Conservation (phyloP, 1,140 invertebrate genomes). For the Musca domestica region DNA sequence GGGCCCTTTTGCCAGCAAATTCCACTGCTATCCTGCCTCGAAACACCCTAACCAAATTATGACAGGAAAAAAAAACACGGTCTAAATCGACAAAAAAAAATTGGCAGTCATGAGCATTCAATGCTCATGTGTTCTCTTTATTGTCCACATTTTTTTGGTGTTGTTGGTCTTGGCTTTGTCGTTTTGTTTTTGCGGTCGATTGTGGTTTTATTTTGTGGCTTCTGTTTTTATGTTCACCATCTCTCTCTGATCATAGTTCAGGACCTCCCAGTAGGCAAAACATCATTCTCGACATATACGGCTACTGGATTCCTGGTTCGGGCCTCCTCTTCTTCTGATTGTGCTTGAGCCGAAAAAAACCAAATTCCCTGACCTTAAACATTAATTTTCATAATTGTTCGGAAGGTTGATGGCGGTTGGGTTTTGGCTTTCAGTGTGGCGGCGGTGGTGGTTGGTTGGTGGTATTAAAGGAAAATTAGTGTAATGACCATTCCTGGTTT, state of each 20-base stretch:
- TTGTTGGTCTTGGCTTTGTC: no score
- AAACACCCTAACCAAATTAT: no score
- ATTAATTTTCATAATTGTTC: slow-evolving; percentile 18
- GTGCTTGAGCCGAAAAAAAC: not conserved
- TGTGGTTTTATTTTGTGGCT: not conserved
- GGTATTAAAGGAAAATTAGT: slow-evolving; percentile 7
- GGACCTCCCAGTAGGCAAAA: slow-evolving; percentile 11
- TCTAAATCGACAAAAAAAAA: no score
- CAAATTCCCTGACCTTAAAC: slow-evolving; percentile 20
- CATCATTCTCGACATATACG: no score
- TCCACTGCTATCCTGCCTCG: no score
- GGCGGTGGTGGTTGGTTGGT: not conserved
- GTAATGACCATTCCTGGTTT: not conserved
- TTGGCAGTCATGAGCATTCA: no score
- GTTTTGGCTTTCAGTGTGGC: no score
- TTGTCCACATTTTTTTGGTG: no score
- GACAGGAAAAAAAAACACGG: no score
- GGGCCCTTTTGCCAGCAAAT: no score
- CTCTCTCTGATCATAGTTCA: not conserved
- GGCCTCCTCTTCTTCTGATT: slow-evolving; percentile 1
- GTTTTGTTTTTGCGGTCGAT: not conserved
- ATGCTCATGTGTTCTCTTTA: no score
- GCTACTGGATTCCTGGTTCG: not conserved
- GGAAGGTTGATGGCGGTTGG: no score
- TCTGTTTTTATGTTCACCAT: not conserved